Base-by-base conservation (phyloP, 2,113 vertebrate genomes). In the Pachypanchax playfairii region DNA sequence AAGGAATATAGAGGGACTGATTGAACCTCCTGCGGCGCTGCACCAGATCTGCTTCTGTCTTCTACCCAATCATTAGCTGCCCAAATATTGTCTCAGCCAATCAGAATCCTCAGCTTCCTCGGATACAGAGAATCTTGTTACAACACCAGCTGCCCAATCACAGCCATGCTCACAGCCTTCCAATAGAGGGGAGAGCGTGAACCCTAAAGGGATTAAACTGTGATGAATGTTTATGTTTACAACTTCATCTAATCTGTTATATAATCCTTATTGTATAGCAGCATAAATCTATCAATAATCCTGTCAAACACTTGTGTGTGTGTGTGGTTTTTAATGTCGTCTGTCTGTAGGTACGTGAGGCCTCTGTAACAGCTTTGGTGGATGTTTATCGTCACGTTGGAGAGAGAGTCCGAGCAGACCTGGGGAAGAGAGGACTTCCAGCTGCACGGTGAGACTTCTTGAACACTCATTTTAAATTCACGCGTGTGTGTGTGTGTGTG, bases 321-420 rank as follows among this genome's bases (percentile, higher is more conserved):
- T 75, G 41, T 21, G 41, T 1, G 1, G 1, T 21, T 70, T 50
- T 55, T 52, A 44, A 70, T 39, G 18, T 75, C n/a, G 70, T 25
- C 25, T 75, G 55, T 75, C 14, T 59, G 26, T 86, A 98, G 96
- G 96, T 98, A 83, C 94, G 96, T 77, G 95, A 98, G 82, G 91
- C 94, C 60, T 93, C 96, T 59, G 84, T 94, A 69, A 79, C 90
- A 42, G 80, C 96, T 3, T 57, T 96, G 59, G 94, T 98, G 85
- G 95, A 98, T 69, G 91, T 97, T 77, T 98, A 98, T 76, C 94
- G 94, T 67, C 92, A 98, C 59, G 92, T 97, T 24, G 96, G 96
- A 65, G 96, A 98, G 62, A 92, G 86, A 87, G 93, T 98, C 50
- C 88, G 94, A 76, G 54, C 80, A 59, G 96, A 98, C 76, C 92